Percentiles rank a stretch among this genome's conserved stretches.
Conservation (phyloP, 1,140 invertebrate species). For the Cheumatopsyche charites region DNA sequence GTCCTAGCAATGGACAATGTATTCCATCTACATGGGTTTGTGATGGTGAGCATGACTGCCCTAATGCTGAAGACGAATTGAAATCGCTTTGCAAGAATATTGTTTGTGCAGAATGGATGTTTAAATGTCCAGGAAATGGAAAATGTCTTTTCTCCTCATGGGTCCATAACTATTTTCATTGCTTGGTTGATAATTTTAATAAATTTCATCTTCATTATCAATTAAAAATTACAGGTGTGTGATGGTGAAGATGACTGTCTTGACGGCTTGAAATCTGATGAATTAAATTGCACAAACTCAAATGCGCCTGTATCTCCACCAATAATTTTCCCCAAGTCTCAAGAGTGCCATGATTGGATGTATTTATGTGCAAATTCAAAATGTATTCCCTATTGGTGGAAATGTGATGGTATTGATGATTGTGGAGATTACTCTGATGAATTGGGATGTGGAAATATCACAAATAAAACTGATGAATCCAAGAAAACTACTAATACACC, state of each 20-base stretch:
- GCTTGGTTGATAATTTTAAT: background rate
- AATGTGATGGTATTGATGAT: slow-evolving; percentile 69
- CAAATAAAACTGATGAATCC: slow-evolving; percentile 50
- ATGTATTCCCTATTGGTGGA: slow-evolving; percentile 87
- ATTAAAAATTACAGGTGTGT: slow-evolving; percentile 61
- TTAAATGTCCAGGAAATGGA: slow-evolving; percentile 60
- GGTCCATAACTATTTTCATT: slow-evolving; percentile 52
- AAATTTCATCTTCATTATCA: background rate
- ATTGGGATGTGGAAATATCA: slow-evolving; percentile 62
- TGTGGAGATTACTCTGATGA: slow-evolving; percentile 84
- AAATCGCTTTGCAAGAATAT: slow-evolving; percentile 58
- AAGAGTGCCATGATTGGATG: slow-evolving; percentile 76
- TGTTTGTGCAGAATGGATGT: slow-evolving; percentile 61
- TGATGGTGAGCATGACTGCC: slow-evolving; percentile 75
- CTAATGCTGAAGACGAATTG: slow-evolving; percentile 72
- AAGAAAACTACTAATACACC: slow-evolving; percentile 53
- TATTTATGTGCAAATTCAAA: slow-evolving; percentile 73
- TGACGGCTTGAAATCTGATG: slow-evolving; percentile 70
- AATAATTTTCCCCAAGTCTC: slow-evolving; percentile 51
- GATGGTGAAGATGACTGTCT: slow-evolving; percentile 74
- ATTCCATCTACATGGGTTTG: slow-evolving; percentile 75
- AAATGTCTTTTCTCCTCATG: slow-evolving; percentile 65
- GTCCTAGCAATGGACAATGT: slow-evolving; percentile 63
- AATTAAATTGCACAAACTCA: slow-evolving; percentile 70
- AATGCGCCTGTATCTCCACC: slow-evolving; percentile 50